Evolutionary conservation across 2,113 vertebrate genomes (phyloP).

Genomic region (Phyllopteryx taeniolatus): DNA sequence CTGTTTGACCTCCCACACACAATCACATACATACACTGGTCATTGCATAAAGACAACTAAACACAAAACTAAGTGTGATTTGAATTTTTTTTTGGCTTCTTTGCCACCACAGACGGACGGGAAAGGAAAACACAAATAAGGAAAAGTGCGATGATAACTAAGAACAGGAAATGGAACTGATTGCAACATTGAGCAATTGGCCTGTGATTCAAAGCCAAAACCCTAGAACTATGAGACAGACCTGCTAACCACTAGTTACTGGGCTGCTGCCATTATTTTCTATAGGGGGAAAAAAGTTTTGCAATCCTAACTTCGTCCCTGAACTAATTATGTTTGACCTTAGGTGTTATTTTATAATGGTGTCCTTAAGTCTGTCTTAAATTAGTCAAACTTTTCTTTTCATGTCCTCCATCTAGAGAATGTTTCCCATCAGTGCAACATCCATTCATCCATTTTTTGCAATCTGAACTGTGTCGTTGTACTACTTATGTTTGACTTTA

Average conservation of each 20-base stretch:
- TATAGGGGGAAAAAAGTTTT: not conserved
- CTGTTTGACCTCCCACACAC: not conserved
- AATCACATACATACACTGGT: conserved; percentile 6
- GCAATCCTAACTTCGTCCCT: not conserved
- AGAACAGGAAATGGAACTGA: not conserved
- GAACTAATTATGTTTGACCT: not conserved
- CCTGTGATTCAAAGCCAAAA: not conserved
- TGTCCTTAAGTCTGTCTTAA: not conserved
- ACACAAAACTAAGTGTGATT: not conserved
- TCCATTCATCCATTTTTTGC: too few relatives aligned
- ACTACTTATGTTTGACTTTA: not conserved
- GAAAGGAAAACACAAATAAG: not conserved
- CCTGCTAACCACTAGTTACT: not conserved
- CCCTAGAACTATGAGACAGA: not conserved
- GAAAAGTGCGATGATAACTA: not conserved
- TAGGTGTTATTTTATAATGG: not conserved
- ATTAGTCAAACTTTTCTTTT: conserved; percentile 1
- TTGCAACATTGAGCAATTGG: not conserved
- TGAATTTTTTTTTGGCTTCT: not conserved
- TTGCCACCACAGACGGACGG: not conserved
- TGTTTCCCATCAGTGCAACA: too few relatives aligned
- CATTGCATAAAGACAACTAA: conserved; percentile 7
- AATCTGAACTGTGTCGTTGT: too few relatives aligned
- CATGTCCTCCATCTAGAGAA: not conserved
- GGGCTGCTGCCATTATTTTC: not conserved